A percentile compares a stretch with the other conserved stretches of the same genome.
Evolutionary conservation across 2,888 invertebrate species (phyloP).

Genomic region (Gandaritis pyraliata): DNA sequence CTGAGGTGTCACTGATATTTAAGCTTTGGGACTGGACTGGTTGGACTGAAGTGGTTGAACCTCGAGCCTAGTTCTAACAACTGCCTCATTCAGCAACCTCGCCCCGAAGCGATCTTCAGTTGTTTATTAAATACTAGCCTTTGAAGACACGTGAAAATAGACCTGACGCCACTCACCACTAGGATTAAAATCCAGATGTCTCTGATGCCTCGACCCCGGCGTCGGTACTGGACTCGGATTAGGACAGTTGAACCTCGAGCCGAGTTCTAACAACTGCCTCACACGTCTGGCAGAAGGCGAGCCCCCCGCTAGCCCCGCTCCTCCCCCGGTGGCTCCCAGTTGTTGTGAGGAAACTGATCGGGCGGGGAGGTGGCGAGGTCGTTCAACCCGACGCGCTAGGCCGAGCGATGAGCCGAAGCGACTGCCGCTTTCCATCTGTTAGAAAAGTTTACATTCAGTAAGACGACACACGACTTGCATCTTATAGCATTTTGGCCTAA

Average conservation of each 20-base stretch:
- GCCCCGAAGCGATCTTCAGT: too few relatives aligned
- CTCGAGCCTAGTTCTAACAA: too few relatives aligned
- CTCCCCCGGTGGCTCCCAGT: slow-evolving; percentile 76
- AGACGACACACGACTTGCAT: too few relatives aligned
- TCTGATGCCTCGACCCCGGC: slow-evolving; percentile 90
- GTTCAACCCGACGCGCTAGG: slow-evolving; percentile 78
- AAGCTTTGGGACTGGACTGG: too few relatives aligned
- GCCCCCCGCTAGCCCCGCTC: slow-evolving; percentile 59
- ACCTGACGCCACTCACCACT: slow-evolving; percentile 83
- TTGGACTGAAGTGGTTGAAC: too few relatives aligned
- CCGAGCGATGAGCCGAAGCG: slow-evolving; percentile 85
- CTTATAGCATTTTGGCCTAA: too few relatives aligned
- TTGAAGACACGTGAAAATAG: not conserved
- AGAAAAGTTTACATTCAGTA: not conserved
- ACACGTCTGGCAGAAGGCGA: slow-evolving; percentile 92
- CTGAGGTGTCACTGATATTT: too few relatives aligned
- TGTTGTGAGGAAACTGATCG: slow-evolving; percentile 90
- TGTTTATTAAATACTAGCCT: not conserved
- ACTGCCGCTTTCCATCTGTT: slow-evolving; percentile 84
- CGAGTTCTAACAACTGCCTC: slow-evolving; percentile 91
- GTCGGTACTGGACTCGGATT: slow-evolving; percentile 90
- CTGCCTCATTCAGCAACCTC: too few relatives aligned
- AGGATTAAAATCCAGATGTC: slow-evolving; percentile 94
- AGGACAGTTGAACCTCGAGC: slow-evolving; percentile 84
- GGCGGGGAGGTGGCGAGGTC: slow-evolving; percentile 87